phyloP scores from a whole-genome alignment of 2,888 invertebrate species.

The Yponomeuta malinellus region DNA sequence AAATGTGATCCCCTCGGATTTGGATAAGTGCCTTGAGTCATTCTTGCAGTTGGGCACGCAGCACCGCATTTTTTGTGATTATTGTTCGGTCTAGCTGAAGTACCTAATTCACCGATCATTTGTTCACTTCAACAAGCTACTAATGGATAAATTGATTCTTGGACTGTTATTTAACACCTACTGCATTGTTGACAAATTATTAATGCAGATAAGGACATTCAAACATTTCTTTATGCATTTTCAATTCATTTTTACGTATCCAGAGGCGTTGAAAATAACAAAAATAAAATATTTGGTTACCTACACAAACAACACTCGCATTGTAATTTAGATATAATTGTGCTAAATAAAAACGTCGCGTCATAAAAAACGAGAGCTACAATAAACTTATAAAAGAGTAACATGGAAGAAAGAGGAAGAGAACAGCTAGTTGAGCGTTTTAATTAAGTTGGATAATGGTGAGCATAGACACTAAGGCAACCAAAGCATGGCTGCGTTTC shows the following conservation, averaged over 20 bases:
- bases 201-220: no score
- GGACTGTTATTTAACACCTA: no score
- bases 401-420: background rate
- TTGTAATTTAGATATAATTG: no score
- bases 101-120: background rate
- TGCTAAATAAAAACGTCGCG: no score
- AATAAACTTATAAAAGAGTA: background rate
- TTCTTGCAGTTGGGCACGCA: conserved; percentile 54
- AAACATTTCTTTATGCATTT: no score
- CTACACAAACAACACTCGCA: no score
- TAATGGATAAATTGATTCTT: background rate
- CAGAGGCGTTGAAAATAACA: no score
- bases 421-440: background rate
- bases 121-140: background rate
- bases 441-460: background rate
- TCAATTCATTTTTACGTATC: no score
- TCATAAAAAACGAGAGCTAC: background rate
- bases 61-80: conserved; percentile 43
- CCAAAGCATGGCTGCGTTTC: background rate
- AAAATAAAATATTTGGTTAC: no score
- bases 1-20: conserved; percentile 56
- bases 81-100: background rate
- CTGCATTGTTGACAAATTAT: no score
- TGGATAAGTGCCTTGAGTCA: conserved; percentile 48
- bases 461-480: background rate